Evolutionary conservation across 2,888 invertebrate genomes (phyloP).

Genomic region (Fissipunctia ypsillon): DNA sequence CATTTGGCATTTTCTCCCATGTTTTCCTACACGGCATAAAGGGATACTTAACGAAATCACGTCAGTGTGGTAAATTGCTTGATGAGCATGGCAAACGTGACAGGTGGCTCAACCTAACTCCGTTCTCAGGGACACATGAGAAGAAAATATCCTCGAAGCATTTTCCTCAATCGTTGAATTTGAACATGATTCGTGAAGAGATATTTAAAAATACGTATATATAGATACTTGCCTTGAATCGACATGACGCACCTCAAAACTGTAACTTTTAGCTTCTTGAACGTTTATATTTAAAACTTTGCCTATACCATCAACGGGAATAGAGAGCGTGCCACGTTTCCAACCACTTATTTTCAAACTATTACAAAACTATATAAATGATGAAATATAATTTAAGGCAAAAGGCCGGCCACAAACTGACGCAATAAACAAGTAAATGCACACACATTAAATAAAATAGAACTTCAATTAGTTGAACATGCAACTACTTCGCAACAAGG

Average conservation of each 20-base stretch:
- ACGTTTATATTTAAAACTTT: slow-evolving; percentile 42
- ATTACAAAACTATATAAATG: slow-evolving; percentile 16
- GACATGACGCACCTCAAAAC: slow-evolving; percentile 16
- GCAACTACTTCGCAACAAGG: slow-evolving; percentile 21
- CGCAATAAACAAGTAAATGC: slow-evolving; percentile 19
- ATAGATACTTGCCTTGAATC: slow-evolving; percentile 5
- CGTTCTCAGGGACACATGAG: slow-evolving; percentile 41
- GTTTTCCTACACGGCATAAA: slow-evolving; percentile 22
- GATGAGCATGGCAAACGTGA: slow-evolving; percentile 45
- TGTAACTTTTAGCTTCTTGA: slow-evolving; percentile 20
- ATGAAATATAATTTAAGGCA: slow-evolving; percentile 12
- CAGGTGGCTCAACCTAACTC: slow-evolving; percentile 34
- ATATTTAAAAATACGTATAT: slow-evolving; percentile 25
- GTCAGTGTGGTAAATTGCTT: slow-evolving; percentile 46
- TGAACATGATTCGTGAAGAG: slow-evolving; percentile 26
- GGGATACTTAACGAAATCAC: slow-evolving; percentile 48
- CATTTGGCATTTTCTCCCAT: neutral
- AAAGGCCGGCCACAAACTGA: neutral
- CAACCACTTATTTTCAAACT: slow-evolving; percentile 14
- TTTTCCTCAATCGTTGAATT: slow-evolving; percentile 47
- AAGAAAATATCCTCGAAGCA: slow-evolving; percentile 44
- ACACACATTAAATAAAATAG: slow-evolving; percentile 30
- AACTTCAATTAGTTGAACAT: slow-evolving; percentile 31
- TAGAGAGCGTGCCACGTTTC: neutral
- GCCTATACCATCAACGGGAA: slow-evolving; percentile 26